Evolutionary conservation across 2,888 invertebrate genomes (phyloP), one percentile per base, ranked within the genome.

Genomic region (Leistus spinibarbis): DNA sequence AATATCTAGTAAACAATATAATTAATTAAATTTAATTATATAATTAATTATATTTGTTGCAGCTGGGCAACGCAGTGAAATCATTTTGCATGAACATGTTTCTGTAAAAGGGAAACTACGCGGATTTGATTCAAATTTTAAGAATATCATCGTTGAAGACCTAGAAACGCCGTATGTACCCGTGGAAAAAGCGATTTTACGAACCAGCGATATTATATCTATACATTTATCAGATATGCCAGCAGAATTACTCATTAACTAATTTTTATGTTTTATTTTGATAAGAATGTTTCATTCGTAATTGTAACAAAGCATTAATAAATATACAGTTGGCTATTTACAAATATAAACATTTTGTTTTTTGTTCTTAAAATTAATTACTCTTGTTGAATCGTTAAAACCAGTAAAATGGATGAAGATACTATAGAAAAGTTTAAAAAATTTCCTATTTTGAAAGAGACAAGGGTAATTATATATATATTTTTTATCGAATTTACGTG

Each of bases 131-230:
- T 78, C 81, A 9, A 71, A 81, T 77, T 82, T 83, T 78, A 80
- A 83, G 76, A 82, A 83, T 76, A 76, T 84, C n/a, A 71, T 84
- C 20, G 83, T 84, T 1, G 82, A 84, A 77, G 80, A 84, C 78
- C 78, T 85, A 22, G 76, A 78, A 67, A 83, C 84, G 22, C 81
- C 82, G 19, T 77, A 79, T 65, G 80, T 74, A 64, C 71, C 78
- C 7, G 73, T 83, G 20, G 78, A 79, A 64, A 79, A 76, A 54
- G 83, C 83, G 22, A 80, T 82, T 68, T 77, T 85, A 60, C 79
- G 84, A 78, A 80, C 81, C 19, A 81, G 77, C 76, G 85, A 85
- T 80, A 81, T 85, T 57, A 80, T 81, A 76, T 81, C 80, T 4
- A 79, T 81, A 65, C 69, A 80, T 75, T 80, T 74, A 23, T n/a